Evolutionary conservation across 2,888 invertebrate species (phyloP).

Genomic region (Chydorus sphaericus): DNA sequence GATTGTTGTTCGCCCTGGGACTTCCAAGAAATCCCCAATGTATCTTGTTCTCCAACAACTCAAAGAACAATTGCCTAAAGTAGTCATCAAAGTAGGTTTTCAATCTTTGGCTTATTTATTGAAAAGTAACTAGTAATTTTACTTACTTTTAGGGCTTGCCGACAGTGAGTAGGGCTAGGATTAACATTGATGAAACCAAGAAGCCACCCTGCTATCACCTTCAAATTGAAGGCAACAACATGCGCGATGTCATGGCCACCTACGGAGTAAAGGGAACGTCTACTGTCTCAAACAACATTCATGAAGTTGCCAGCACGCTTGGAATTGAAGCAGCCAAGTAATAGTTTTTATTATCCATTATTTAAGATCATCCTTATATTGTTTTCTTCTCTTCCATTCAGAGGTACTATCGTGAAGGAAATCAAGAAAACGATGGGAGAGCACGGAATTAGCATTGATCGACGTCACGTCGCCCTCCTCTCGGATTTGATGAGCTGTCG

Average conservation of each 20-base stretch:
- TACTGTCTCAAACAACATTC: slow-evolving; percentile 84
- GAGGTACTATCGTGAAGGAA: slow-evolving; percentile 87
- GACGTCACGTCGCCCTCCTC: slow-evolving; percentile 88
- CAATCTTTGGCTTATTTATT: no score
- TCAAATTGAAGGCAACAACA: slow-evolving; percentile 89
- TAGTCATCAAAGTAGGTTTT: slow-evolving; percentile 56
- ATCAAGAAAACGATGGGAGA: slow-evolving; percentile 93
- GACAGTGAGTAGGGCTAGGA: slow-evolving; percentile 76
- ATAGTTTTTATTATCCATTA: background rate
- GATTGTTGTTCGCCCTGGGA: slow-evolving; percentile 28
- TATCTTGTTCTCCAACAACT: slow-evolving; percentile 60
- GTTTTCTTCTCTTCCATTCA: slow-evolving; percentile 24
- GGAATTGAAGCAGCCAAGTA: slow-evolving; percentile 92
- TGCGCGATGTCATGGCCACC: slow-evolving; percentile 84
- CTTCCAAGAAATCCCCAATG: slow-evolving; percentile 27
- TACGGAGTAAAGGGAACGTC: slow-evolving; percentile 70
- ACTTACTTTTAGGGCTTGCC: slow-evolving; percentile 46
- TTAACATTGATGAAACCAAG: slow-evolving; percentile 65
- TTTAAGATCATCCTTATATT: background rate
- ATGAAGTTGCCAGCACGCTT: slow-evolving; percentile 65
- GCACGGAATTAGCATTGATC: slow-evolving; percentile 96
- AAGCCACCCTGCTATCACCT: slow-evolving; percentile 58
- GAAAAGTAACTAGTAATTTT: no score
- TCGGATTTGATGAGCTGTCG: slow-evolving; percentile 97
- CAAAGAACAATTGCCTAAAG: slow-evolving; percentile 56